Percentiles rank a stretch among this genome's conserved stretches.
These are phyloP conservation scores for Brotogeris chrysoptera DNA, from an alignment of 2,797 vertebrate species.

Conservation along the genomic window DNA sequence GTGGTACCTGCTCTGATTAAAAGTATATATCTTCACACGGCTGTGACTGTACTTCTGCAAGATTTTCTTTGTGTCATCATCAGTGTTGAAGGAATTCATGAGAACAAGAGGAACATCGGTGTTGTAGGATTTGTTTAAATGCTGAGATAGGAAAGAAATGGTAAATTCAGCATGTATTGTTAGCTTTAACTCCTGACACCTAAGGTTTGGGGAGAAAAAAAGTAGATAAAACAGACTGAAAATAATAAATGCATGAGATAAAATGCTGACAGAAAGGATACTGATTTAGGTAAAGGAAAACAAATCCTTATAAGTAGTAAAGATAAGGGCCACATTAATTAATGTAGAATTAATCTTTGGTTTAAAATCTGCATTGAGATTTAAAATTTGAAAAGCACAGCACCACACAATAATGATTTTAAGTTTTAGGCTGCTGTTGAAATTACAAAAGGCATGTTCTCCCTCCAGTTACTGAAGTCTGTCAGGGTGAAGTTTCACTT, in stretches of 20 bases:
- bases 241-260: background rate
- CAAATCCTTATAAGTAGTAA: background rate
- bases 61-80: constrained; percentile 92
- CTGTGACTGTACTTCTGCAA: constrained; percentile 94
- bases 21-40: constrained; percentile 91
- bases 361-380: background rate
- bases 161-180: constrained; percentile 24
- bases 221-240: background rate
- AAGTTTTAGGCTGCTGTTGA: background rate
- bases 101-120: constrained; percentile 87
- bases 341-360: background rate
- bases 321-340: background rate
- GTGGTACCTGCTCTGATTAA: constrained; percentile 94
- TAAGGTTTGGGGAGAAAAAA: background rate
- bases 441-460: background rate
- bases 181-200: background rate
- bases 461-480: background rate
- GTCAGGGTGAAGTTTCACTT: background rate
- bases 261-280: background rate
- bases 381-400: background rate
- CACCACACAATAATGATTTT: background rate
- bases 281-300: background rate
- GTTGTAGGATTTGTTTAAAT: constrained; percentile 92
- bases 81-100: constrained; percentile 89
- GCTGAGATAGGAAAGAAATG: constrained; percentile 75